These are phyloP conservation scores for Epizoanthus illoricatus DNA, from an alignment of 92 coral and sea anemone species.

Conservation along the genomic window DNA sequence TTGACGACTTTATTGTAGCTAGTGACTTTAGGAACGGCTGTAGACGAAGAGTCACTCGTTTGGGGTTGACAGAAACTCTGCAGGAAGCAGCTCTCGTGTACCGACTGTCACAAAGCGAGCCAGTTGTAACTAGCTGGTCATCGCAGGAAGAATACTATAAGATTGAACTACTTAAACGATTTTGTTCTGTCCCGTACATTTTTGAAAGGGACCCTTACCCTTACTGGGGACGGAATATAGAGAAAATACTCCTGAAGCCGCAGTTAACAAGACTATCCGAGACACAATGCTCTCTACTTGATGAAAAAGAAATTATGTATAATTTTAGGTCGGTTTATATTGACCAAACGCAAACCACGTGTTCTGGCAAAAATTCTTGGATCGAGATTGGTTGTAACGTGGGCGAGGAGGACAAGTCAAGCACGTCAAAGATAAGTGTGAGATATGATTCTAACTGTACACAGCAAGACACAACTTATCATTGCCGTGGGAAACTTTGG, in stretches of 20 bases:
- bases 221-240: slow-evolving; percentile 80
- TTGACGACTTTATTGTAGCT: slow-evolving; percentile 57
- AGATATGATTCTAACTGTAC: slow-evolving; percentile 51
- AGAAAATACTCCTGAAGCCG: slow-evolving; percentile 53
- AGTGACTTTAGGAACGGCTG: slow-evolving; percentile 71
- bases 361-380: slow-evolving; percentile 46
- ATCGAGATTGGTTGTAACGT: slow-evolving; percentile 60
- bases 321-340: slow-evolving; percentile 46
- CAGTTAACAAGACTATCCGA: slow-evolving; percentile 18
- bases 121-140: slow-evolving; percentile 32
- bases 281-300: slow-evolving; percentile 50
- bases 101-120: slow-evolving; percentile 80
- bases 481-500: slow-evolving; percentile 63
- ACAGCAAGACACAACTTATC: slow-evolving; percentile 36
- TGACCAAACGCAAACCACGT: slow-evolving; percentile 21
- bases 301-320: slow-evolving; percentile 53
- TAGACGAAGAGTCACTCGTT: slow-evolving; percentile 62
- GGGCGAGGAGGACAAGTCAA: slow-evolving; percentile 1
- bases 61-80: slow-evolving; percentile 69
- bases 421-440: slow-evolving; percentile 34
- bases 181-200: slow-evolving; percentile 59
- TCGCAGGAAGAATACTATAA: slow-evolving; percentile 42
- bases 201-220: slow-evolving; percentile 74
- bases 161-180: slow-evolving; percentile 49
- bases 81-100: slow-evolving; percentile 50